phyloP scores from a whole-genome alignment of 2,888 invertebrate genomes.

The Portevinia maculata region DNA sequence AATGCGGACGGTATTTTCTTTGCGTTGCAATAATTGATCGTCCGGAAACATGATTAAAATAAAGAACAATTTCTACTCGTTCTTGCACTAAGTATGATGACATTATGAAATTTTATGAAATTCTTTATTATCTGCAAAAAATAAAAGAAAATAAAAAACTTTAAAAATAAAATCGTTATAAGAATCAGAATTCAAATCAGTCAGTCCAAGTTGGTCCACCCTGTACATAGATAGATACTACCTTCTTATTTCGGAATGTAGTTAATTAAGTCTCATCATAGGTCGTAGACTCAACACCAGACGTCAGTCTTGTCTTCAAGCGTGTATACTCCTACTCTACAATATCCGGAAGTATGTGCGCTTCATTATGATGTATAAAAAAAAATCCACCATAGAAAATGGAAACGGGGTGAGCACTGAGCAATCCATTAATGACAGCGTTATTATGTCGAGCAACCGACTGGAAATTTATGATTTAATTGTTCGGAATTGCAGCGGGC shows the following conservation, averaged over 20 bases:
- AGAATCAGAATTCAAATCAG: too few relatives aligned
- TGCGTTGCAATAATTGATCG: too few relatives aligned
- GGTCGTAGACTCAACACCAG: conserved; percentile 49
- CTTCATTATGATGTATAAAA: conserved; percentile 31
- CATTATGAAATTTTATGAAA: too few relatives aligned
- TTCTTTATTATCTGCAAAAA: too few relatives aligned
- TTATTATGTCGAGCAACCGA: conserved; percentile 72
- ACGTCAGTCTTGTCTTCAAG: conserved; percentile 51
- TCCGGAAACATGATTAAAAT: too few relatives aligned
- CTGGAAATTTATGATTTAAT: conserved; percentile 72
- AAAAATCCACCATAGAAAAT: conserved; percentile 13
- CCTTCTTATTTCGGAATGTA: conserved; percentile 32
- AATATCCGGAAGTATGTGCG: conserved; percentile 59
- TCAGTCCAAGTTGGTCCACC: too few relatives aligned
- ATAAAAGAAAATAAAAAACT: too few relatives aligned
- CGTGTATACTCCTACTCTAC: conserved; percentile 23
- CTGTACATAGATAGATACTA: too few relatives aligned
- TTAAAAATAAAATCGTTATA: too few relatives aligned
- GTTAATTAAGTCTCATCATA: conserved; percentile 48
- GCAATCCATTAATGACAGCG: conserved; percentile 64
- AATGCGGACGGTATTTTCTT: too few relatives aligned
- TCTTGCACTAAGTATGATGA: too few relatives aligned
- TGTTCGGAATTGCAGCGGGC: conserved; percentile 46
- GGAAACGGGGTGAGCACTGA: conserved; percentile 46
- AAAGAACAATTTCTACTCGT: too few relatives aligned